Evolutionary conservation across 2,797 vertebrate genomes (phyloP), one percentile per base, ranked within the genome.

Genomic region (Botia kubotai): DNA sequence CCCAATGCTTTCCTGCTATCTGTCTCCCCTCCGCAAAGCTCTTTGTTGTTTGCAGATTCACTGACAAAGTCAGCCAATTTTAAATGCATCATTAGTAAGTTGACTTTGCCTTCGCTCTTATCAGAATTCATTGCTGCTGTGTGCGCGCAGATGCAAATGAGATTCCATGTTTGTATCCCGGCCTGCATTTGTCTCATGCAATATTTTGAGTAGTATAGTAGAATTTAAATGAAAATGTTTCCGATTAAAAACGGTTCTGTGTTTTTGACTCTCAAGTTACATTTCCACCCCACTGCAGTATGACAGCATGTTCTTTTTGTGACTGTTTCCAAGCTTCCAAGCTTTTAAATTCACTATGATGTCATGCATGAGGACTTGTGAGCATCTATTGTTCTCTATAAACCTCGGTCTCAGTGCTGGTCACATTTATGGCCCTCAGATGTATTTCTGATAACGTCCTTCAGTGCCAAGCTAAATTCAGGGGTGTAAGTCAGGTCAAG

Each of bases 401-500:
- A 75, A 66, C 67, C 73, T 72, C 67, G 75, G 78, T 77, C 55
- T 67, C 48, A 73, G 66, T 73, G n/a, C 63, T 65, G n/a, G 73
- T 77, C 57, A 78, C 69, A 78, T 83, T 72, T 75, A 55, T 81
- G 71, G 52, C 72, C 3, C 58, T 55, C 46, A 19, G 16, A 79
- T 71, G 66, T 82, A 73, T 52, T 67, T 72, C 50, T 75, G 67
- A 17, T 50, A 29, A 53, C 16, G 80, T 76, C 80, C 80, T 85
- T 76, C 55, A 62, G 67, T 48, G 6, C 75, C 46, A 58, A 62
- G 72, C 71, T 74, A 55, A 79, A 74, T 69, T 60, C 63, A 55
- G 79, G 72, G 36, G n/a, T 70, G 43, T 23, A 72, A 78, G n/a
- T 68, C 53, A 60, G 43, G 26, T n/a, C 11, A 19, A 60, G 17